Percentiles rank a stretch among this genome's conserved stretches.
Evolutionary conservation across 2,888 invertebrate species (phyloP).

Genomic region (Ochropleura leucogaster): DNA sequence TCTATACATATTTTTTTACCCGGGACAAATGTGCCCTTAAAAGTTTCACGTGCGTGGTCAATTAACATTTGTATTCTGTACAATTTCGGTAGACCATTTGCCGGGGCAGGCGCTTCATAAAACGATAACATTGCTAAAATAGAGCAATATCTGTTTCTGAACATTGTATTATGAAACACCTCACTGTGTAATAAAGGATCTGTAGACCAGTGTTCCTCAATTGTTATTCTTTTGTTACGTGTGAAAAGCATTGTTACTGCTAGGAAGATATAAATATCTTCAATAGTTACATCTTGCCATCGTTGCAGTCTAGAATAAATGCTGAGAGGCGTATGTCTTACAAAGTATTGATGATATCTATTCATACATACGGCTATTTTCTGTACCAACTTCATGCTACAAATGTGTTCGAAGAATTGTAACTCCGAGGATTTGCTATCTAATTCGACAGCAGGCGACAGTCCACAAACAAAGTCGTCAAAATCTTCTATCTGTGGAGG

Average conservation of each 20-base stretch:
- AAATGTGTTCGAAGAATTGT: conserved; percentile 47
- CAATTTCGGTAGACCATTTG: conserved; percentile 42
- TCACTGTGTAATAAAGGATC: conserved; percentile 43
- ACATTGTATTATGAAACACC: conserved; percentile 30
- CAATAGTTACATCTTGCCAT: conserved; percentile 43
- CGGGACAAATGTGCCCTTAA: conserved; percentile 47
- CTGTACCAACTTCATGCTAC: conserved; percentile 41
- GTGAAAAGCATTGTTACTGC: conserved; percentile 57
- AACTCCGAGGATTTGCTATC: conserved; percentile 37
- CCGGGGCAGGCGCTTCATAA: conserved; percentile 19
- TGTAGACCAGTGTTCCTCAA: conserved; percentile 58
- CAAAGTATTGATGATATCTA: conserved; percentile 45
- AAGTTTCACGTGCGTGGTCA: conserved; percentile 51
- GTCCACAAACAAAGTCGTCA: conserved; percentile 43
- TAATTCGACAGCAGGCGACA: conserved; percentile 38
- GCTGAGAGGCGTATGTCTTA: conserved; percentile 45
- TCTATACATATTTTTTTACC: conserved; percentile 52
- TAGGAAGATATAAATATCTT: conserved; percentile 47
- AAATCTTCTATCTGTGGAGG: conserved; percentile 40
- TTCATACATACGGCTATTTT: conserved; percentile 45
- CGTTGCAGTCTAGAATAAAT: conserved; percentile 36
- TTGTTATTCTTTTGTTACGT: conserved; percentile 48
- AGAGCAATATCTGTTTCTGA: conserved; percentile 34
- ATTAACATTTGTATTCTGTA: conserved; percentile 42
- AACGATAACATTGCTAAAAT: conserved; percentile 45